A percentile compares a stretch with the other conserved stretches of the same genome.
These are phyloP conservation scores for Chlorops oryzae DNA, from an alignment of 1,140 invertebrate genomes.

Conservation along the genomic window DNA sequence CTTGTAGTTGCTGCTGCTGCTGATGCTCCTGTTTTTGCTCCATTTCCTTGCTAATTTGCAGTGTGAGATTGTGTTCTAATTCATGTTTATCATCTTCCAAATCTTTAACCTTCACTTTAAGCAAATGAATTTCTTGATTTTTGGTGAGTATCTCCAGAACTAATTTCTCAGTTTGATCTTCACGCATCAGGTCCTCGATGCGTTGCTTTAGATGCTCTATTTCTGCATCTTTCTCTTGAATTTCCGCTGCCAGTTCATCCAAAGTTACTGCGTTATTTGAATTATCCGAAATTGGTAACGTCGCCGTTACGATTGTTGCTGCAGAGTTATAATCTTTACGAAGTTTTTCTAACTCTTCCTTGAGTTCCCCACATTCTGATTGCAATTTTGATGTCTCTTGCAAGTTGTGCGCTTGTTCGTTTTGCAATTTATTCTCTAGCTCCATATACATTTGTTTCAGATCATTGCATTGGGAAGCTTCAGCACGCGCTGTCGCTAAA, in stretches of 20 bases:
- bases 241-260: slow-evolving; percentile 25
- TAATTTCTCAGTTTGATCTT: slow-evolving; percentile 44
- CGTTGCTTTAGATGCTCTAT: slow-evolving; percentile 48
- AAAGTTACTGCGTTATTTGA: slow-evolving; percentile 5
- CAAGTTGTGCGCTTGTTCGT: no score
- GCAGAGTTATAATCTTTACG: no score
- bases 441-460: no score
- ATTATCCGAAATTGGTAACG: slow-evolving; percentile 8
- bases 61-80: slow-evolving; percentile 17
- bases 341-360: slow-evolving; percentile 12
- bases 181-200: slow-evolving; percentile 44
- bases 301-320: background rate
- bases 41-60: slow-evolving; percentile 17
- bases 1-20: no score
- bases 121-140: slow-evolving; percentile 36
- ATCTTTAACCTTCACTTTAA: slow-evolving; percentile 33
- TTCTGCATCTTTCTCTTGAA: slow-evolving; percentile 45
- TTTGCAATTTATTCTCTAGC: no score
- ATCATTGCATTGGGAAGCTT: no score
- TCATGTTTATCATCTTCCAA: slow-evolving; percentile 28
- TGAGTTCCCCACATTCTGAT: slow-evolving; percentile 2
- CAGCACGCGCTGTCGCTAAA: no score
- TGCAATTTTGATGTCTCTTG: background rate
- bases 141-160: slow-evolving; percentile 45
- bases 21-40: no score